Conservation (phyloP, 1,140 invertebrate genomes). For the Hermetia illucens region DNA sequence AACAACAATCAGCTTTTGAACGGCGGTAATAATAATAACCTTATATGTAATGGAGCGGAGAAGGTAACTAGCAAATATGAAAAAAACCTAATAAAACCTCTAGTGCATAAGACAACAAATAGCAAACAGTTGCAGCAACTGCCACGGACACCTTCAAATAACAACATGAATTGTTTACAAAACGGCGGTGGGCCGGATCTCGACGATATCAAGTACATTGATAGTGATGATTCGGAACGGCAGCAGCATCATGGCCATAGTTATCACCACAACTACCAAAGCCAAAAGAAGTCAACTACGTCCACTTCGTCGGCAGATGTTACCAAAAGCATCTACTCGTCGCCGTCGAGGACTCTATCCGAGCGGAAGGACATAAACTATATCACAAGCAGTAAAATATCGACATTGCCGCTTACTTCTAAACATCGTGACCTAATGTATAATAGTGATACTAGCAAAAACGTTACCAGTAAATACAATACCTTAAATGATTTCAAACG, state of each 20-base stretch:
- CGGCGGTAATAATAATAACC: neutral
- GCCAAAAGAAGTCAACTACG: neutral
- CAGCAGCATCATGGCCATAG: slow-evolving; percentile 5
- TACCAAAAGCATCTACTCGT: no score
- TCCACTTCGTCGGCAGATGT: neutral
- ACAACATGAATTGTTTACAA: slow-evolving; percentile 6
- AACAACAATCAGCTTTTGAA: no score
- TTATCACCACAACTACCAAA: neutral
- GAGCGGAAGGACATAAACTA: no score
- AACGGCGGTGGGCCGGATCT: no score
- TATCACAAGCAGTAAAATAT: neutral
- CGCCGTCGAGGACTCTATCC: no score
- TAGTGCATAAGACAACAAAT: neutral
- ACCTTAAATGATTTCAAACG: slow-evolving; percentile 2
- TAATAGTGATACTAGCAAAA: slow-evolving; percentile 1
- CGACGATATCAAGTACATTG: slow-evolving; percentile 25
- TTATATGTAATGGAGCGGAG: neutral
- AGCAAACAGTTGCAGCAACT: neutral
- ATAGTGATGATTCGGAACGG: slow-evolving; percentile 21
- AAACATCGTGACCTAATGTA: neutral
- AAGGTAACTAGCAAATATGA: no score
- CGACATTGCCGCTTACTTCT: slow-evolving; percentile 1
- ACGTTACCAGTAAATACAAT: slow-evolving; percentile 4
- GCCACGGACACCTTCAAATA: neutral
- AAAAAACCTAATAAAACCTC: neutral